Conservation (phyloP, 2,797 vertebrate species). For the Vultur gryphus region DNA sequence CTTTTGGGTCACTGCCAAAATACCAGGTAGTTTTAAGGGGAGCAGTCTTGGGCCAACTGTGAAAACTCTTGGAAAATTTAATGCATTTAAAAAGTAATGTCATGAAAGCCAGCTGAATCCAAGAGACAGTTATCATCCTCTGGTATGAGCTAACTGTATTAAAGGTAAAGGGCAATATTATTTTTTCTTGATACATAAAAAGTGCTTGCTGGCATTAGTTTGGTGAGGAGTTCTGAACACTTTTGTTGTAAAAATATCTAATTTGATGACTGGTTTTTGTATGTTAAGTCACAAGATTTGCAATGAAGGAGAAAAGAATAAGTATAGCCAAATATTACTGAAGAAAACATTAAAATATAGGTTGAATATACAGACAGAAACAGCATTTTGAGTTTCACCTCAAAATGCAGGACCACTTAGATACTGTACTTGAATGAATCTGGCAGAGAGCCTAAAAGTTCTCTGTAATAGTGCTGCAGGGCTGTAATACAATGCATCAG, state of each 20-base stretch:
- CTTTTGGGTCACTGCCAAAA: background rate
- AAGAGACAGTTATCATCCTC: background rate
- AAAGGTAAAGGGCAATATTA: background rate
- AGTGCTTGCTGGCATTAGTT: background rate
- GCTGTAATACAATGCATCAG: background rate
- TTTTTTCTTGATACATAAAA: background rate
- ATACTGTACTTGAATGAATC: background rate
- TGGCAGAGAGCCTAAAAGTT: background rate
- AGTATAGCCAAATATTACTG: background rate
- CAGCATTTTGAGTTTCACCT: background rate
- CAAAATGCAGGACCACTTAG: background rate
- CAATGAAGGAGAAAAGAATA: background rate
- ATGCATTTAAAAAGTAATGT: background rate
- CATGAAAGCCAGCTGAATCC: background rate
- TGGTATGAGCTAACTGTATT: background rate
- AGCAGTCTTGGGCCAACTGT: background rate
- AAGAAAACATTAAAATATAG: background rate
- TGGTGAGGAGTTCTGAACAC: background rate
- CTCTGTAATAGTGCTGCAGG: background rate
- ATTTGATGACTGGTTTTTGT: background rate
- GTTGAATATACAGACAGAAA: background rate
- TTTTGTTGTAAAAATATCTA: background rate
- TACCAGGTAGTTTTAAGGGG: background rate
- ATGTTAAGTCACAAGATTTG: background rate
- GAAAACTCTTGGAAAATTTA: background rate